Conservation (phyloP, 1,140 invertebrate species). For the Bombus vancouverensis region DNA sequence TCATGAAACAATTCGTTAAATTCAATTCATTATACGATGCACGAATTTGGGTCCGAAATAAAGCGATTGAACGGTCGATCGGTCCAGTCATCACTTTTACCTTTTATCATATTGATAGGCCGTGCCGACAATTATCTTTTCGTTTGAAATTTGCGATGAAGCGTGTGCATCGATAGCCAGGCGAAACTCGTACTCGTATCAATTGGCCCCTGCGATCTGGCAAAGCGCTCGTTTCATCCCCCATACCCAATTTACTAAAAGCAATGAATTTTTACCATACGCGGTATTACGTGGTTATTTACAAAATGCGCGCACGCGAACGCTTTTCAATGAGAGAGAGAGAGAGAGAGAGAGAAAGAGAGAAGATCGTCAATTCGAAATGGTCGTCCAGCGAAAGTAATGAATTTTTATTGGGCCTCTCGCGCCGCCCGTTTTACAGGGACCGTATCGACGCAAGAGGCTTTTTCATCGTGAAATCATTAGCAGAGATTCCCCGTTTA, state of each 20-base stretch:
- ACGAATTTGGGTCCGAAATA: neutral
- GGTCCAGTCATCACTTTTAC: neutral
- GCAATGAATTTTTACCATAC: slow-evolving; percentile 48
- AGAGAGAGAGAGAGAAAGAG: neutral
- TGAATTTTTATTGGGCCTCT: slow-evolving; percentile 46
- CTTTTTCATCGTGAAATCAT: slow-evolving; percentile 30
- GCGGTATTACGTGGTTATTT: slow-evolving; percentile 34
- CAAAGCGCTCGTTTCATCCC: neutral
- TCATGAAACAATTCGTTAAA: neutral
- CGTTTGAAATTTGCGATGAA: neutral
- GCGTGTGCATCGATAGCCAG: neutral
- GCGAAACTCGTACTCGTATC: neutral
- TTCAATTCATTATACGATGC: neutral
- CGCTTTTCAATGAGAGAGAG: neutral
- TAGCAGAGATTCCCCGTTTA: slow-evolving; percentile 22
- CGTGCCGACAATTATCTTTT: neutral
- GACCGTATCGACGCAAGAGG: neutral
- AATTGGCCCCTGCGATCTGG: neutral
- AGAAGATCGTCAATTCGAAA: slow-evolving; percentile 6
- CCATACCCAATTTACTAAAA: slow-evolving; percentile 30
- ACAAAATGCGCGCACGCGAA: slow-evolving; percentile 36
- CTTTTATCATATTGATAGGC: slow-evolving; percentile 1
- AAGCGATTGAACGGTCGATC: neutral
- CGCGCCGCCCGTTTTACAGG: neutral
- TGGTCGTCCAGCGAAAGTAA: slow-evolving; percentile 38